phyloP scores from a whole-genome alignment of 2,113 vertebrate genomes.

The Cynopterus brachyotis region DNA sequence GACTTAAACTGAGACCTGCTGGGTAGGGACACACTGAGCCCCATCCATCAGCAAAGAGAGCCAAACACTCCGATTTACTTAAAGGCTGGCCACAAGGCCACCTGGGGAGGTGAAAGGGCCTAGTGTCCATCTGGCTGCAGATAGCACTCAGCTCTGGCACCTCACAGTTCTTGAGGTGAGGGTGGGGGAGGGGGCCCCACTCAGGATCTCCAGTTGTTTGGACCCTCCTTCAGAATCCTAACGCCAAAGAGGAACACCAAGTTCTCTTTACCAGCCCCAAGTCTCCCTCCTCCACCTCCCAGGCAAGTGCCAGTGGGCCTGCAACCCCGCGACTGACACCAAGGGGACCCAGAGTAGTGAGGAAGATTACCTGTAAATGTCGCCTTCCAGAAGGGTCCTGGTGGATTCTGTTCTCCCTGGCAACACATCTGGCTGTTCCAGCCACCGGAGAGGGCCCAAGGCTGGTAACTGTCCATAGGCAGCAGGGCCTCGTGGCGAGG shows the following conservation, averaged over 20 bases:
- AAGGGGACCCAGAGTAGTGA: not conserved
- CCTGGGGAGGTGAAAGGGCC: not conserved
- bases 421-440: constrained; percentile 96
- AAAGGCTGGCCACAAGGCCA: not conserved
- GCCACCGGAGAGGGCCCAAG: constrained; percentile 91
- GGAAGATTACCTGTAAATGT: constrained; percentile 90
- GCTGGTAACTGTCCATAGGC: constrained; percentile 93
- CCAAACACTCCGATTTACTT: not conserved
- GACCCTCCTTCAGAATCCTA: not conserved
- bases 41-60: not conserved
- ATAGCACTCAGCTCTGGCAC: not conserved
- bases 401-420: constrained; percentile 92
- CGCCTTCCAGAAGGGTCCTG: constrained; percentile 93
- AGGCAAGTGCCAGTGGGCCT: not conserved
- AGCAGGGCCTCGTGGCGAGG: constrained; percentile 91
- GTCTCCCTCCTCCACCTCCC: not conserved
- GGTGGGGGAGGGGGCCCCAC: not conserved
- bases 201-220: not conserved
- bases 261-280: not conserved
- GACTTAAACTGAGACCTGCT: not conserved
- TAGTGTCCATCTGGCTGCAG: not conserved
- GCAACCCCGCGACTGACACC: not conserved
- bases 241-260: not conserved
- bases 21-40: not conserved
- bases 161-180: not conserved